These are phyloP conservation scores for Peromyscus californicus DNA, from an alignment of 2,113 vertebrate genomes.

Conservation along the genomic window DNA sequence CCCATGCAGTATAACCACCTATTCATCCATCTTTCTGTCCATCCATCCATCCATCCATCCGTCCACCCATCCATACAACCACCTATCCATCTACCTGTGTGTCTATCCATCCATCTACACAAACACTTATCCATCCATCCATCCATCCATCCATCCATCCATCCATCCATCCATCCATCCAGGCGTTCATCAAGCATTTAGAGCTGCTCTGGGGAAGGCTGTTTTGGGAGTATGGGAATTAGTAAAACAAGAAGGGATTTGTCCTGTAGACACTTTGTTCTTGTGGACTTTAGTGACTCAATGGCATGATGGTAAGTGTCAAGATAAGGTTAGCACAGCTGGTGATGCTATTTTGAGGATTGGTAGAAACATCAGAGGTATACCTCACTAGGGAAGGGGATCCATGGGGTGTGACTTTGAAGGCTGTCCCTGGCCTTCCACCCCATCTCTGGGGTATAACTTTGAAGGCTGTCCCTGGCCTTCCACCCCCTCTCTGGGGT, in stretches of 20 bases:
- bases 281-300: neutral
- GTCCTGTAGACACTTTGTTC: neutral
- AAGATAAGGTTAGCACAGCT: neutral
- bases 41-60: neutral
- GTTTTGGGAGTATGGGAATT: neutral
- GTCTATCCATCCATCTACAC: neutral
- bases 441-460: neutral
- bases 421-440: neutral
- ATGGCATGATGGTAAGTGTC: neutral
- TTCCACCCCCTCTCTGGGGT: neutral
- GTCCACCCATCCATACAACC: neutral
- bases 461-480: neutral
- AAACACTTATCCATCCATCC: neutral
- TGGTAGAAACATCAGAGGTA: neutral
- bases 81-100: neutral
- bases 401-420: neutral
- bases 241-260: neutral
- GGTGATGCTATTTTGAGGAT: neutral
- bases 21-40: neutral
- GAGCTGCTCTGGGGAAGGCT: neutral
- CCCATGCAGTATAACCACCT: constrained; percentile 74
- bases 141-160: neutral
- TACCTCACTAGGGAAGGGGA: neutral
- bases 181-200: neutral
- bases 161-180: neutral